Evolutionary conservation across 2,113 vertebrate species (phyloP).

Genomic region (Aramus guarauna): DNA sequence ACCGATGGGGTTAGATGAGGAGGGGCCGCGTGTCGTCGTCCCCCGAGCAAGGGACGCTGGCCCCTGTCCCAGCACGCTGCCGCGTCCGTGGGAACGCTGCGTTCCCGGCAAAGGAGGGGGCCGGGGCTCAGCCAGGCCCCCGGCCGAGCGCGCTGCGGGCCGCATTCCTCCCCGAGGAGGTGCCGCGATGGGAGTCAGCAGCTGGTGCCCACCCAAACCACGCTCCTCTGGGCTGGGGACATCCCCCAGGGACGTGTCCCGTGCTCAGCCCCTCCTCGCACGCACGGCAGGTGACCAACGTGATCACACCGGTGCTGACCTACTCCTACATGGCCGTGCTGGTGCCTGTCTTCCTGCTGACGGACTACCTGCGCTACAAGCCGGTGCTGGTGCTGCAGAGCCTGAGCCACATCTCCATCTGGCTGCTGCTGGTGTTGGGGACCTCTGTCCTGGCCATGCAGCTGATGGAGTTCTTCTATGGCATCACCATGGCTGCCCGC

Average conservation of each 20-base stretch:
- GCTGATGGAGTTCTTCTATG: constrained; percentile 94
- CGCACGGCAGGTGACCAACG: constrained; percentile 84
- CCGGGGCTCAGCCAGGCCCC: neutral
- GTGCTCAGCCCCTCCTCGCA: neutral
- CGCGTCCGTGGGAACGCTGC: neutral
- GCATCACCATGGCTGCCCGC: constrained; percentile 90
- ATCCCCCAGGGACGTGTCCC: neutral
- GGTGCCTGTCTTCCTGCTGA: constrained; percentile 91
- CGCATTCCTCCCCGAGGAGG: neutral
- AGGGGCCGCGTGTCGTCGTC: rapidly evolving
- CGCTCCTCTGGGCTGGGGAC: rapidly evolving
- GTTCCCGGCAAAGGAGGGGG: neutral
- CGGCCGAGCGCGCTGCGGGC: rapidly evolving
- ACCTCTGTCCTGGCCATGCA: constrained; percentile 83
- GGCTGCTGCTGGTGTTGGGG: constrained; percentile 85
- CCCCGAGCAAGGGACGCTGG: neutral
- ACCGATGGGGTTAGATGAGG: neutral
- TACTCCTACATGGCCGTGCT: constrained; percentile 92
- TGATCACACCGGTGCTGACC: constrained; percentile 87
- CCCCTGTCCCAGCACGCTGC: neutral
- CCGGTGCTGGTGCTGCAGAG: constrained; percentile 90
- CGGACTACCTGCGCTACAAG: constrained; percentile 91
- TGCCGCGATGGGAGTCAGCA: neutral
- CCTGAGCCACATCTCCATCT: constrained; percentile 86
- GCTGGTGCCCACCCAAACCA: neutral